Conservation (phyloP, 2,888 invertebrate species). For the Aleiodes alternator region DNA sequence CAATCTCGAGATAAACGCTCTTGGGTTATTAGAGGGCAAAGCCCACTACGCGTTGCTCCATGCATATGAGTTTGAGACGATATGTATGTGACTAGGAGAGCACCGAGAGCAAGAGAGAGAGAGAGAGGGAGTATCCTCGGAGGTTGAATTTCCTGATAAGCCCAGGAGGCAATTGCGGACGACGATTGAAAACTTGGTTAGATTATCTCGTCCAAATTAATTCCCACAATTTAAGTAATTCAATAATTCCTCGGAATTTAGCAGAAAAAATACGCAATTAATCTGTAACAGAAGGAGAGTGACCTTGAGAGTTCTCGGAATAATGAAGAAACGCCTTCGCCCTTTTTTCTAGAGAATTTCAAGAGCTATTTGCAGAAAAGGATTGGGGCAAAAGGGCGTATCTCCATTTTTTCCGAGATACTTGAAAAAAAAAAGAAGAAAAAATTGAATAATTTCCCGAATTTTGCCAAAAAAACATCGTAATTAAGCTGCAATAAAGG, state of each 20-base stretch:
- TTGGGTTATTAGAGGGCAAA: slow-evolving; percentile 60
- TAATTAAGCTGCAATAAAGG: too few species aligned
- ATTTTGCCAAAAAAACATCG: background rate
- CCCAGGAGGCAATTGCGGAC: slow-evolving; percentile 16
- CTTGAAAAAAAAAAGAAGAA: too few species aligned
- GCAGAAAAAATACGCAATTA: background rate
- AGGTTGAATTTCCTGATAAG: slow-evolving; percentile 25
- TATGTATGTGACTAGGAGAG: slow-evolving; percentile 15
- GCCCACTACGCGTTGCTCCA: slow-evolving; percentile 33
- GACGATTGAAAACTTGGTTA: slow-evolving; percentile 28
- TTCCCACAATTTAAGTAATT: background rate
- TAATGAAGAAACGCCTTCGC: too few species aligned
- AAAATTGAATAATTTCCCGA: background rate
- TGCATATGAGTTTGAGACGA: slow-evolving; percentile 30
- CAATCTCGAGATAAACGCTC: slow-evolving; percentile 72
- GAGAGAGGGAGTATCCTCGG: background rate
- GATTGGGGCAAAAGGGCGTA: too few species aligned
- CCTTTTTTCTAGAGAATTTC: too few species aligned
- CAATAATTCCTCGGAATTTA: background rate
- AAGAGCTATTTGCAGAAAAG: too few species aligned
- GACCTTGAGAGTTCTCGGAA: too few species aligned
- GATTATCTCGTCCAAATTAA: slow-evolving; percentile 25
- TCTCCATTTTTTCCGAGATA: too few species aligned
- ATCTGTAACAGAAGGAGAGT: too few species aligned
- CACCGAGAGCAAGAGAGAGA: too few species aligned